phyloP scores from a whole-genome alignment of 1,140 invertebrate genomes.

The Radopholus similis region DNA sequence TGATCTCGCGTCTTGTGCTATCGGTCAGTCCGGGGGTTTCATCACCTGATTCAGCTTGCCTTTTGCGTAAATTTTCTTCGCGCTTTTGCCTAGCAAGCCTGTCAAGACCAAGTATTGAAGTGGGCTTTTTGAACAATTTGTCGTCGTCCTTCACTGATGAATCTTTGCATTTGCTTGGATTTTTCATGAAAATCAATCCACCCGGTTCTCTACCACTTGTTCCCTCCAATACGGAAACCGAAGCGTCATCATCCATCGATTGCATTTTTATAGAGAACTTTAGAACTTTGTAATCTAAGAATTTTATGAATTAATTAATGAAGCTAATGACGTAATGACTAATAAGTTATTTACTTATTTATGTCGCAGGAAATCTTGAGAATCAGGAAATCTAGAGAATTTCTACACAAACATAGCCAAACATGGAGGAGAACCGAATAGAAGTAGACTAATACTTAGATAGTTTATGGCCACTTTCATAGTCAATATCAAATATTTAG shows the following conservation, averaged over 20 bases:
- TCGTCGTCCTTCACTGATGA: slow-evolving; percentile 68
- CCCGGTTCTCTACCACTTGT: slow-evolving; percentile 70
- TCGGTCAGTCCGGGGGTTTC: slow-evolving; percentile 42
- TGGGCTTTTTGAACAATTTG: slow-evolving; percentile 68
- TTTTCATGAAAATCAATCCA: slow-evolving; percentile 73
- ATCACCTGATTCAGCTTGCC: slow-evolving; percentile 20
- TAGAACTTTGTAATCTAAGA: neutral
- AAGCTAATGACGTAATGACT: too few species aligned
- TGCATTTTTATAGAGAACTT: neutral
- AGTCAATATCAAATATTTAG: too few species aligned
- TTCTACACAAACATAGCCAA: too few species aligned
- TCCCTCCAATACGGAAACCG: slow-evolving; percentile 71
- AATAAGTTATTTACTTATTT: too few species aligned
- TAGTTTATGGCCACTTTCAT: too few species aligned
- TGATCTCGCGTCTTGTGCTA: slow-evolving; percentile 34
- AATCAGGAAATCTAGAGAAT: too few species aligned
- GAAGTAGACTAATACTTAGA: too few species aligned
- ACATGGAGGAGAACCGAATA: too few species aligned
- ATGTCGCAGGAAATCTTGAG: too few species aligned
- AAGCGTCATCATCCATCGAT: neutral
- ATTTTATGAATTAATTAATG: too few species aligned
- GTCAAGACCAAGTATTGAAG: slow-evolving; percentile 82
- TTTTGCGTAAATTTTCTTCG: slow-evolving; percentile 44
- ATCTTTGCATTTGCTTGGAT: slow-evolving; percentile 14
- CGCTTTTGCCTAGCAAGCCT: slow-evolving; percentile 69